Base-by-base conservation (phyloP, 2,888 invertebrate species). In the Tachystola acroxantha region DNA sequence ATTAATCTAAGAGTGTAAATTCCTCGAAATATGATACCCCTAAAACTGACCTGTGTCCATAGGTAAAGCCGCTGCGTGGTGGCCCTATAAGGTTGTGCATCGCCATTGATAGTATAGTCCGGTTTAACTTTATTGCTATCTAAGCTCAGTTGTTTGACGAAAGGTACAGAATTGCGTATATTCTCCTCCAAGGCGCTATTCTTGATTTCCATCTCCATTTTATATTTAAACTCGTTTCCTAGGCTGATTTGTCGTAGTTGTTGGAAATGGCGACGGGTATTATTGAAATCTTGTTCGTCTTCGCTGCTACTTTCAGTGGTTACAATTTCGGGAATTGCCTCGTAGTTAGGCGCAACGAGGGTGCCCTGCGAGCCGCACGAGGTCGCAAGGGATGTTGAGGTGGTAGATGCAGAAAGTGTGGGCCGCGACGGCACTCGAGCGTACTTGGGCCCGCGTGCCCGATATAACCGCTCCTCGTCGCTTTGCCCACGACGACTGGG, bases 121-220 rank as follows among this genome's bases (percentile, higher is more conserved):
- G 64, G 53, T 71, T 89, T 90, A 31, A 81, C 88, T 75, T 90
- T 91, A 44, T 81, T 88, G 45, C 70, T 79, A 51, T 90, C 90
- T 43, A 81, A 84, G 42, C 90, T 90, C 39, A 91, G 73, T 64
- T 90, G 90, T 52, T 90, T 81, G 0, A 90, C 89, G 52, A 85
- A 91, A 19, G 91, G 90, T 46, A 90, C 80, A n/a, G 88, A 85
- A 57, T 85, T 89, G 12, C 90, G 80, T 39, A 91, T 62, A 59
- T 90, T 91, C 54, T 89, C 90, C 36, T 89, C 88, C 49, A 89
- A 89, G 19, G 88, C 89, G 47, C 74, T 79, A n/a, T n/a, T n/a
- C 64, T 89, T 90, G 35, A 89, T 90, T 66, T 91, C 91, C 91
- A 91, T 90, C 69, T 91, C 90, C 85, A 88, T 87, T 56, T 87